phyloP scores from a whole-genome alignment of 2,113 vertebrate genomes.

The Podarcis raffonei region DNA sequence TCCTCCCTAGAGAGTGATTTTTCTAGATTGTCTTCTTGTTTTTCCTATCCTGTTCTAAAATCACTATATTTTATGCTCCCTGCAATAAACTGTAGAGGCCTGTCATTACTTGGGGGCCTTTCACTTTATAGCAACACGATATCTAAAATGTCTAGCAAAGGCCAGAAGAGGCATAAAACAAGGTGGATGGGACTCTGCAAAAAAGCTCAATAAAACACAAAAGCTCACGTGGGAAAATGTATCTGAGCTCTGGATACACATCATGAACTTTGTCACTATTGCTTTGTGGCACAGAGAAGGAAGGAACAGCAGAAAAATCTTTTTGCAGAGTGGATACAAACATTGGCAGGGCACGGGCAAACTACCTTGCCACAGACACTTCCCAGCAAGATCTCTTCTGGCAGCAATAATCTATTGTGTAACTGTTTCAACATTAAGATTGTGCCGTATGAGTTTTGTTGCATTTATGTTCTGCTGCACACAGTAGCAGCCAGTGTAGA shows the following conservation, averaged over 20 bases:
- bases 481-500: background rate
- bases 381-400: background rate
- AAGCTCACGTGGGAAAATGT: background rate
- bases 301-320: background rate
- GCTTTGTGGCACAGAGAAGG: background rate
- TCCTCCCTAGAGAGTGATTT: constrained; percentile 34
- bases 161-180: constrained; percentile 50
- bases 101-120: constrained; percentile 52
- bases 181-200: constrained; percentile 15
- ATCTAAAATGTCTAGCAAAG: constrained; percentile 55
- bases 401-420: background rate
- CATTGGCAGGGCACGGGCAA: background rate
- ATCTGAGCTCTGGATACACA: constrained; percentile 1
- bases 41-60: constrained; percentile 60
- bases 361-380: background rate
- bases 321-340: background rate
- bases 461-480: background rate
- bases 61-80: constrained; percentile 36
- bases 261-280: background rate
- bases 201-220: constrained; percentile 26
- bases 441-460: background rate
- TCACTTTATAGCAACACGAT: constrained; percentile 60
- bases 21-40: constrained; percentile 42
- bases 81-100: constrained; percentile 54
- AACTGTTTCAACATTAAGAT: constrained; percentile 6